Conservation (phyloP, 2,797 vertebrate genomes). For the Spinibarbus caldwelli region DNA sequence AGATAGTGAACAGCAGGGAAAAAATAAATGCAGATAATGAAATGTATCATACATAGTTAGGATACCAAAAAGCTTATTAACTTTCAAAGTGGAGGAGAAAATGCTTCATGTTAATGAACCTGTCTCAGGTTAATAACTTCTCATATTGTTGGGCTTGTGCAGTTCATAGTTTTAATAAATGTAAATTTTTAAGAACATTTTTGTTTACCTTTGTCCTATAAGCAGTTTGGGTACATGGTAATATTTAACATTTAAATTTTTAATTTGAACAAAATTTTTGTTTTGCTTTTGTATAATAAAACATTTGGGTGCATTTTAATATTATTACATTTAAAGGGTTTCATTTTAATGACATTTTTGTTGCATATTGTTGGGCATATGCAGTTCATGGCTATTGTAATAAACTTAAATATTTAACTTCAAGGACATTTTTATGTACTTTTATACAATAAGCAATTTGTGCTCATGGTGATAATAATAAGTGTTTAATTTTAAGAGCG, state of each 20-base stretch:
- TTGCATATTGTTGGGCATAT: no score
- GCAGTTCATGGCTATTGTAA: no score
- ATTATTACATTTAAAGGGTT: not conserved
- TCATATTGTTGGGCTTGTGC: not conserved
- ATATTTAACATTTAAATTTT: not conserved
- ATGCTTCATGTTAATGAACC: not conserved
- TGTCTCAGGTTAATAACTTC: not conserved
- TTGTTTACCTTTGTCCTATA: not conserved
- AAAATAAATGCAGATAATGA: not conserved
- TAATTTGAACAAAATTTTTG: not conserved
- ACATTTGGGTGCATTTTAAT: not conserved
- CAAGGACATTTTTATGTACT: not conserved
- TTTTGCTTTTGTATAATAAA: not conserved
- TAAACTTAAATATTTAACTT: no score
- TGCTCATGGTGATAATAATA: not conserved
- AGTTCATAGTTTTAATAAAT: not conserved
- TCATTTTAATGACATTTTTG: no score
- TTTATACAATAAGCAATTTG: not conserved
- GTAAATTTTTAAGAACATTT: not conserved
- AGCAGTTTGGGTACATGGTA: not conserved
- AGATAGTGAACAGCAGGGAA: no score
- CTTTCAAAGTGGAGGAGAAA: not conserved
- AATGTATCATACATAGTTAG: not conserved
- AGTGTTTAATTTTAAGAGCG: not conserved
- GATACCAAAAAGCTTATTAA: not conserved